Evolutionary conservation across 2,888 invertebrate genomes (phyloP).

Genomic region (Drosophila sordidapex): DNA sequence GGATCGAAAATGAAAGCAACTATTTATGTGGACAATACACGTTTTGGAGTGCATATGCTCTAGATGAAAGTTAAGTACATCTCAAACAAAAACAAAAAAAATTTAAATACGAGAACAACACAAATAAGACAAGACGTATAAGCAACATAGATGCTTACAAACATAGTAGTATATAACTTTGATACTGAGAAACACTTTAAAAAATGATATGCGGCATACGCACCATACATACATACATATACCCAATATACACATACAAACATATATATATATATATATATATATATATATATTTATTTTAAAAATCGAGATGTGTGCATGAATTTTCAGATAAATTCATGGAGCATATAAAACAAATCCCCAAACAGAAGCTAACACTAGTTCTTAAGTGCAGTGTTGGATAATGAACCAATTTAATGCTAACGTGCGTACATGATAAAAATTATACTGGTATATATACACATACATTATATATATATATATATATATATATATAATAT

Average conservation of each 20-base stretch:
- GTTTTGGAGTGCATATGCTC: slow-evolving; percentile 19
- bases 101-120: slow-evolving; percentile 18
- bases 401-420: slow-evolving; percentile 53
- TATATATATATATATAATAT: slow-evolving; percentile 5
- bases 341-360: slow-evolving; percentile 3
- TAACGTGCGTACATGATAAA: slow-evolving; percentile 14
- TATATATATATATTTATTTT: slow-evolving; percentile 43
- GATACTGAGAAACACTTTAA: slow-evolving; percentile 40
- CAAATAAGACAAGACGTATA: slow-evolving; percentile 34
- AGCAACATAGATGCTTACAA: slow-evolving; percentile 51
- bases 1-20: slow-evolving; percentile 22
- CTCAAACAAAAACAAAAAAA: slow-evolving; percentile 12
- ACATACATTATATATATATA: slow-evolving; percentile 11
- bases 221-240: slow-evolving; percentile 24
- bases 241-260: slow-evolving; percentile 13
- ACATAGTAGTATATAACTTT: slow-evolving; percentile 49
- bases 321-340: slow-evolving; percentile 8
- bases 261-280: slow-evolving; percentile 38
- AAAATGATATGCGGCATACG: slow-evolving; percentile 2
- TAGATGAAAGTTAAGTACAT: slow-evolving; percentile 37
- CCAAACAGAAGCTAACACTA: slow-evolving; percentile 51
- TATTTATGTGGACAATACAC: slow-evolving; percentile 66
- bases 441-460: neutral
- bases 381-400: slow-evolving; percentile 50
- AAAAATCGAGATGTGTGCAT: slow-evolving; percentile 22